phyloP scores from a whole-genome alignment of 2,113 vertebrate genomes.

The Ardeotis arabs region DNA sequence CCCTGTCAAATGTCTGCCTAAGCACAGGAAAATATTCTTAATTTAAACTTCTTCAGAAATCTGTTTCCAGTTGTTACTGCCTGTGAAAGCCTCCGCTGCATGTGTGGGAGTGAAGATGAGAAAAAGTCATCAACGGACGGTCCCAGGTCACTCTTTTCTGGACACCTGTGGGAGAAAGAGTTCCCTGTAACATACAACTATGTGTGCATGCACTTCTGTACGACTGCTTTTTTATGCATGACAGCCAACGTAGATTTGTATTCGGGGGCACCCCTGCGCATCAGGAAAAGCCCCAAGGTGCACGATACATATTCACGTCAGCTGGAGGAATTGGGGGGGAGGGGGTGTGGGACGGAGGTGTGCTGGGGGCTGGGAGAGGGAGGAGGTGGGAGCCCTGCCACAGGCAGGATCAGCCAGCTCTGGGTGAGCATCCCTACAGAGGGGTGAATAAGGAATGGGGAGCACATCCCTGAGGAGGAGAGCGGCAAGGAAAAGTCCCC shows the following conservation, averaged over 20 bases:
- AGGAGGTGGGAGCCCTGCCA: not conserved
- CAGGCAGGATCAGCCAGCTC: not conserved
- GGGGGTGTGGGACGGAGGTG: not conserved
- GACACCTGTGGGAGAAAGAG: not conserved
- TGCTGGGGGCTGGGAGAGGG: not conserved
- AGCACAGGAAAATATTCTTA: conserved; percentile 26
- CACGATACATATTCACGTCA: not conserved
- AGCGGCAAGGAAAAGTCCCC: not conserved
- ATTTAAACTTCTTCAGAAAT: not conserved
- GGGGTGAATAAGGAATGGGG: not conserved
- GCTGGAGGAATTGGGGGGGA: not conserved
- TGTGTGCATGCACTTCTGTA: not conserved
- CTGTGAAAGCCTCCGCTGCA: not conserved
- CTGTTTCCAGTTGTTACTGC: not conserved
- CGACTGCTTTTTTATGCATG: not conserved
- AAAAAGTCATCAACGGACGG: not conserved
- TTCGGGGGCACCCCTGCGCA: not conserved
- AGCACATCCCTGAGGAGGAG: not conserved
- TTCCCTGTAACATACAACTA: not conserved
- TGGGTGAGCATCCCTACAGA: not conserved
- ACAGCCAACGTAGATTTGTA: not conserved
- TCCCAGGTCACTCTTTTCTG: not conserved
- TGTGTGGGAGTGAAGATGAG: not conserved
- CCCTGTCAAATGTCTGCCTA: conserved; percentile 18
- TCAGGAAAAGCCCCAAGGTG: not conserved